These are phyloP conservation scores for Motacilla tschutschensis DNA, from an alignment of 2,113 vertebrate species.

Conservation along the genomic window DNA sequence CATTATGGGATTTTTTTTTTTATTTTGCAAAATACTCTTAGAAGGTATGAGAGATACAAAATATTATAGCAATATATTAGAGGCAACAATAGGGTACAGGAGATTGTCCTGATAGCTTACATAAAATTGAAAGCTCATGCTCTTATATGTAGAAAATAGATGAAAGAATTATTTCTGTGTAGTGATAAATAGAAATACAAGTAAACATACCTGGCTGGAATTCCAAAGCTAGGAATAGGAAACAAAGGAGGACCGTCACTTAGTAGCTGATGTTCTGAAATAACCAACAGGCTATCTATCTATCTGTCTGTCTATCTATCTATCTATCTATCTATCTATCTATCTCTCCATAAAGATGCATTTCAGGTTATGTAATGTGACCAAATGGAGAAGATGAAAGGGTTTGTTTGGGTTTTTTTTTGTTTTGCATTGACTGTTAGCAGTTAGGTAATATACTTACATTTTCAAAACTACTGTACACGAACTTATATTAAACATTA, in stretches of 20 bases:
- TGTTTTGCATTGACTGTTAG: background rate
- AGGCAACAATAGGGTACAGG: background rate
- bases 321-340: background rate
- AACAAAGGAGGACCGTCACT: background rate
- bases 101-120: background rate
- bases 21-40: background rate
- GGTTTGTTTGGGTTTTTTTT: rapidly evolving
- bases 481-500: background rate
- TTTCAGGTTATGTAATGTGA: background rate
- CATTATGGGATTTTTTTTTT: background rate
- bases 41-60: background rate
- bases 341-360: background rate
- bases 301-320: background rate
- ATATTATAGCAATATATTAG: background rate
- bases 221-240: background rate
- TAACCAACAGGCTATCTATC: background rate
- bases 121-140: background rate
- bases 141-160: background rate
- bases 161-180: background rate
- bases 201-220: background rate
- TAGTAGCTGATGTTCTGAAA: background rate
- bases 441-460: background rate
- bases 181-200: background rate
- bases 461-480: background rate
- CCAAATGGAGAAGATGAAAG: background rate